These are phyloP conservation scores for Melanotaenia parkinsoni DNA, from an alignment of 2,797 vertebrate species.

Conservation along the genomic window DNA sequence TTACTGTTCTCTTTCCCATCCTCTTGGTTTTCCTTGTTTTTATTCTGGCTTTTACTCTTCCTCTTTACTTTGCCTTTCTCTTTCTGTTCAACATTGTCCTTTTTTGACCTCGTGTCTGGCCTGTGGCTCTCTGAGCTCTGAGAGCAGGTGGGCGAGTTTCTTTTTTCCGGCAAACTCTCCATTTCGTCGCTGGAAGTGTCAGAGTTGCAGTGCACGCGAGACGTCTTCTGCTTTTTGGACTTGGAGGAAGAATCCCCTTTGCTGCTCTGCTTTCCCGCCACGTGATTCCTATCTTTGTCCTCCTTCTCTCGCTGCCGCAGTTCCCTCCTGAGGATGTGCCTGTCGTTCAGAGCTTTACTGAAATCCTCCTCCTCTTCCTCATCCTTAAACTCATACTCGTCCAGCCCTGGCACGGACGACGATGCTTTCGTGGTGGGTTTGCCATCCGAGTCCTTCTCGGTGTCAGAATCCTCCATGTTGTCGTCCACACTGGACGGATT, in stretches of 20 bases:
- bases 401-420: slow-evolving; percentile 87
- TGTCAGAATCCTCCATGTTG: slow-evolving; percentile 93
- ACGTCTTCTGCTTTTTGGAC: slow-evolving; percentile 90
- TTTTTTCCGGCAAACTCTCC: slow-evolving; percentile 89
- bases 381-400: slow-evolving; percentile 99
- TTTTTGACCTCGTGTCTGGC: slow-evolving; percentile 87
- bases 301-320: slow-evolving; percentile 89
- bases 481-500: slow-evolving; percentile 97
- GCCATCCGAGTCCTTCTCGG: slow-evolving; percentile 91
- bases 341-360: slow-evolving; percentile 92
- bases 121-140: slow-evolving; percentile 85
- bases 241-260: slow-evolving; percentile 89
- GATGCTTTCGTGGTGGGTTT: slow-evolving; percentile 88
- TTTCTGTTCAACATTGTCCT: slow-evolving; percentile 90
- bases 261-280: slow-evolving; percentile 87
- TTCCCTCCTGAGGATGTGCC: slow-evolving; percentile 92
- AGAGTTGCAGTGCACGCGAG: slow-evolving; percentile 92
- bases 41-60: slow-evolving; percentile 96
- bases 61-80: slow-evolving; percentile 97
- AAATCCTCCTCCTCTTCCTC: slow-evolving; percentile 92
- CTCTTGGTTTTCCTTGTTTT: slow-evolving; percentile 99
- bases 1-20: slow-evolving; percentile 94
- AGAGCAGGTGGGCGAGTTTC: slow-evolving; percentile 86
- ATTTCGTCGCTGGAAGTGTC: slow-evolving; percentile 97
- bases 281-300: slow-evolving; percentile 87